These are phyloP conservation scores for Athene cunicularia DNA, from an alignment of 2,113 vertebrate species.

Conservation along the genomic window DNA sequence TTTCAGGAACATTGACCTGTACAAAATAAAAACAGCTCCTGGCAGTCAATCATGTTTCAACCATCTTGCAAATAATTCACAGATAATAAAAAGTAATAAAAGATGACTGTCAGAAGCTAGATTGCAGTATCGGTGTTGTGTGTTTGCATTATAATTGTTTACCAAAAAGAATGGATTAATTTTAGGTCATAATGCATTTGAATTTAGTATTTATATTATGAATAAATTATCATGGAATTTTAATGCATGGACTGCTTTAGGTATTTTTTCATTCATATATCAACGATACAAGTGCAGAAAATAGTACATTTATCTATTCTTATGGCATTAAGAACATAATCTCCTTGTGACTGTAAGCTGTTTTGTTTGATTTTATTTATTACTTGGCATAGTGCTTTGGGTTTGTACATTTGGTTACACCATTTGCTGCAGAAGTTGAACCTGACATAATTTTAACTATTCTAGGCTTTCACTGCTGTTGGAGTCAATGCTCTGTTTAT, in stretches of 20 bases:
- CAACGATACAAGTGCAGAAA: conserved; percentile 7
- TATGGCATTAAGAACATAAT: conserved; percentile 51
- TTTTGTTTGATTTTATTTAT: conserved; percentile 44
- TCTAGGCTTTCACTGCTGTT: neutral
- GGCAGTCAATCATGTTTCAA: neutral
- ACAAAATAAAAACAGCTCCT: neutral
- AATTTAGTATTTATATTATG: neutral
- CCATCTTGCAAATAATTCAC: neutral
- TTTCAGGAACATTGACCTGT: neutral
- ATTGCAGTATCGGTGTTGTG: neutral
- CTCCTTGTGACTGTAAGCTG: conserved; percentile 29
- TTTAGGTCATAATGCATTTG: neutral
- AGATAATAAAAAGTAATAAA: neutral
- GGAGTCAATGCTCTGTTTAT: neutral
- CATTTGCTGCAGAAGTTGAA: neutral
- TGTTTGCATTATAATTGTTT: neutral
- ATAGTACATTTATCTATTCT: conserved; percentile 43
- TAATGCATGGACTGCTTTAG: neutral
- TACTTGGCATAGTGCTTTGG: neutral
- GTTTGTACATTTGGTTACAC: neutral
- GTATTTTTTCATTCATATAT: neutral
- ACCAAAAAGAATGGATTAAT: neutral
- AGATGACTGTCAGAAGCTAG: neutral
- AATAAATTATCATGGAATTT: neutral
- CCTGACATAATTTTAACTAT: neutral